Conservation (phyloP, 2,888 invertebrate species). For the Physocephala rufipes region DNA sequence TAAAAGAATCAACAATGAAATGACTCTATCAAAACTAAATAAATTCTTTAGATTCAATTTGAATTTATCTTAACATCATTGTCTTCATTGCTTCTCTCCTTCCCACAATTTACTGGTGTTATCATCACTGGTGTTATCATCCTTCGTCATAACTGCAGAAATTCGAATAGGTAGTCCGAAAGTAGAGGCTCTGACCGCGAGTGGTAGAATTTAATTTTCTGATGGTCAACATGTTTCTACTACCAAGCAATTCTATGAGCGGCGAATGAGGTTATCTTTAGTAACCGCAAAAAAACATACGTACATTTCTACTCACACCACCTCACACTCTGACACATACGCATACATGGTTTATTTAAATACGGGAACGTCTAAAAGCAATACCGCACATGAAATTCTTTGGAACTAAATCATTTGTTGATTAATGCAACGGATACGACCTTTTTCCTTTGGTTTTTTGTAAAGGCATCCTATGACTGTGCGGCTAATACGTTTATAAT, state of each 20-base stretch:
- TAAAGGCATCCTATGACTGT: neutral
- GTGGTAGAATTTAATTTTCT: conserved; percentile 27
- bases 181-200: neutral
- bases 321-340: conserved; percentile 20
- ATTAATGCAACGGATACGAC: conserved; percentile 17
- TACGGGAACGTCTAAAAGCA: neutral
- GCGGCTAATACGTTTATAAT: conserved; percentile 34
- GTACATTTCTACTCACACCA: neutral
- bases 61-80: neutral
- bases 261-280: conserved; percentile 21
- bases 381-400: conserved; percentile 14
- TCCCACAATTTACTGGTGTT: no score
- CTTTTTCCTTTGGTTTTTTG: neutral
- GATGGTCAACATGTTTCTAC: conserved; percentile 31
- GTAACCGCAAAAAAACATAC: neutral
- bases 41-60: conserved; percentile 32
- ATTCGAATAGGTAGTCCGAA: conserved; percentile 5
- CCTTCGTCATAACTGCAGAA: neutral
- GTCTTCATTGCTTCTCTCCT: no score
- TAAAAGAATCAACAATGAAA: neutral
- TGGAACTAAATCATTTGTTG: conserved; percentile 34
- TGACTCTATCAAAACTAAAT: conserved; percentile 38
- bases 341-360: neutral
- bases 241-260: conserved; percentile 4
- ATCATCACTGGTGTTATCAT: neutral